Conservation (phyloP, 2,113 vertebrate genomes). For the Vimba vimba region DNA sequence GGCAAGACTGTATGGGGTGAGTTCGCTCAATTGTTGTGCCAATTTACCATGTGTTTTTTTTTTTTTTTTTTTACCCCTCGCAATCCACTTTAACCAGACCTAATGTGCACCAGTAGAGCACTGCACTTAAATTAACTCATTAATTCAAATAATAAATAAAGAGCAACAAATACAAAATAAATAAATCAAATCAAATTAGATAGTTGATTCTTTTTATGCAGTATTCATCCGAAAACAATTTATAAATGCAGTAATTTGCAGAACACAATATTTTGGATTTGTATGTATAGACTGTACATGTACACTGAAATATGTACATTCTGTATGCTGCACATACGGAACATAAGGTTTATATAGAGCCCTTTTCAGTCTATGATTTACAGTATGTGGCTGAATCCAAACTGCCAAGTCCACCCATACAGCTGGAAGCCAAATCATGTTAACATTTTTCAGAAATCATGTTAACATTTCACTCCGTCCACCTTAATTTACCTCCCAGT, state of each 20-base stretch:
- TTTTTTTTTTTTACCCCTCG: background rate
- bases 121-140: background rate
- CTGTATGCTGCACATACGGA: background rate
- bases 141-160: background rate
- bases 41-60: background rate
- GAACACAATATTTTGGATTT: background rate
- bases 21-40: background rate
- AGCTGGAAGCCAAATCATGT: conserved; percentile 69
- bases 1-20: background rate
- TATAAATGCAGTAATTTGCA: background rate
- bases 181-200: background rate
- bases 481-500: conserved; percentile 56
- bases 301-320: background rate
- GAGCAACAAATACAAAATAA: background rate
- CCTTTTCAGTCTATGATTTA: background rate
- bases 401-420: conserved; percentile 58
- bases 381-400: conserved; percentile 57
- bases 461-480: conserved; percentile 65
- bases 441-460: conserved; percentile 70
- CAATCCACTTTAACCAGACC: background rate
- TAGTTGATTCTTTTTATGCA: background rate
- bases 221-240: background rate
- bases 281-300: background rate
- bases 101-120: background rate
- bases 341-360: background rate